phyloP scores from a whole-genome alignment of 2,113 vertebrate species.

The Chaetodon trifascialis region DNA sequence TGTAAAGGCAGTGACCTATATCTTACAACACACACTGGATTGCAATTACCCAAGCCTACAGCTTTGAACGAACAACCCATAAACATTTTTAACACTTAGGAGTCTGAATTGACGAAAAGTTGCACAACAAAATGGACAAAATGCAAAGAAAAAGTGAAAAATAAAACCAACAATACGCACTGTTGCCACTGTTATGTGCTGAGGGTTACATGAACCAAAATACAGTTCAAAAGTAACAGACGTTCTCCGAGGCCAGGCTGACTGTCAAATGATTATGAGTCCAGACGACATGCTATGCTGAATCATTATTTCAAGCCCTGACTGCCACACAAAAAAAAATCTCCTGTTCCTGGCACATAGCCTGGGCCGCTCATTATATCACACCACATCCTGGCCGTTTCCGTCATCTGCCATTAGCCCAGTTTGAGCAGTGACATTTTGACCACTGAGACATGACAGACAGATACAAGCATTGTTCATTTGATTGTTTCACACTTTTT shows the following conservation, averaged over 20 bases:
- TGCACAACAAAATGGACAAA: background rate
- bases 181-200: background rate
- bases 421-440: constrained; percentile 39
- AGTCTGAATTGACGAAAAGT: background rate
- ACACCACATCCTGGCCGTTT: constrained; percentile 33
- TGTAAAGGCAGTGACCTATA: background rate
- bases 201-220: background rate
- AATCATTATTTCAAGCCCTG: constrained; percentile 38
- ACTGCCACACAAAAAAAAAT: constrained; percentile 29
- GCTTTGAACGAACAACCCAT: constrained; percentile 4
- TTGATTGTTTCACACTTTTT: constrained; percentile 7
- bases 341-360: constrained; percentile 42
- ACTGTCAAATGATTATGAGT: constrained; percentile 30
- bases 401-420: constrained; percentile 51
- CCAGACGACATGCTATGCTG: constrained; percentile 15
- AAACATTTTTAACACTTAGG: background rate
- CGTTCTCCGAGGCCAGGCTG: background rate
- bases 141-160: background rate
- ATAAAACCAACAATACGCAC: background rate
- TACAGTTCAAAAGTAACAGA: background rate
- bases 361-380: constrained; percentile 43
- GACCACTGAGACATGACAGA: constrained; percentile 14
- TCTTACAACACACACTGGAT: background rate
- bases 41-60: background rate
- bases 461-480: constrained; percentile 9